These are phyloP conservation scores for Drosophila kokeensis DNA, from an alignment of 2,888 invertebrate species.

Conservation along the genomic window DNA sequence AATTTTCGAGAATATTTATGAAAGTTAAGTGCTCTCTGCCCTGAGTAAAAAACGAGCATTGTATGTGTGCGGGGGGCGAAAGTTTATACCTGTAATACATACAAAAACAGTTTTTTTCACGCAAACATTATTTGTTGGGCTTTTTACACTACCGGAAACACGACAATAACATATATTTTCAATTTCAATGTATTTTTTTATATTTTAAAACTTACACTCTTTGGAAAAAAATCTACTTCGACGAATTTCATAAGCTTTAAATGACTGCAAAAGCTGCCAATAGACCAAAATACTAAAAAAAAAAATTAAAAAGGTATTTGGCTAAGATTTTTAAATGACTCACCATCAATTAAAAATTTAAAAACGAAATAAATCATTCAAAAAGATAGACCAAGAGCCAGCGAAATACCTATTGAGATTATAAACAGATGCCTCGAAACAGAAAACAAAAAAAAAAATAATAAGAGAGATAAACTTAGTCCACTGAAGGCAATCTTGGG, in stretches of 20 bases:
- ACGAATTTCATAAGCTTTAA: neutral
- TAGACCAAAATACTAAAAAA: neutral
- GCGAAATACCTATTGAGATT: neutral
- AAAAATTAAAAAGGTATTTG: neutral
- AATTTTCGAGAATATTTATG: neutral
- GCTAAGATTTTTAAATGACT: neutral
- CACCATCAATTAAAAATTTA: neutral
- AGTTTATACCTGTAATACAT: too few relatives aligned
- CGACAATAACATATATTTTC: neutral
- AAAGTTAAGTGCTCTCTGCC: neutral
- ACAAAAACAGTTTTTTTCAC: neutral
- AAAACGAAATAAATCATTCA: neutral
- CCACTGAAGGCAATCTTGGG: neutral
- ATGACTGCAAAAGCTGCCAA: neutral
- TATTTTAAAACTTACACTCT: neutral
- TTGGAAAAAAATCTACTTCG: neutral
- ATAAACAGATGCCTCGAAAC: neutral
- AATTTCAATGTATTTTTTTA: neutral
- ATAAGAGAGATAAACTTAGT: neutral
- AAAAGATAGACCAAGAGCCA: neutral
- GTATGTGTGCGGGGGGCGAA: neutral
- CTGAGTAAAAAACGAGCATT: neutral
- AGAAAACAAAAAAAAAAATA: neutral
- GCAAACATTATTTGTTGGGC: neutral
- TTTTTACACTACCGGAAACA: neutral